Base-by-base conservation (phyloP, 2,888 invertebrate species). In the Drosophila leonis region DNA sequence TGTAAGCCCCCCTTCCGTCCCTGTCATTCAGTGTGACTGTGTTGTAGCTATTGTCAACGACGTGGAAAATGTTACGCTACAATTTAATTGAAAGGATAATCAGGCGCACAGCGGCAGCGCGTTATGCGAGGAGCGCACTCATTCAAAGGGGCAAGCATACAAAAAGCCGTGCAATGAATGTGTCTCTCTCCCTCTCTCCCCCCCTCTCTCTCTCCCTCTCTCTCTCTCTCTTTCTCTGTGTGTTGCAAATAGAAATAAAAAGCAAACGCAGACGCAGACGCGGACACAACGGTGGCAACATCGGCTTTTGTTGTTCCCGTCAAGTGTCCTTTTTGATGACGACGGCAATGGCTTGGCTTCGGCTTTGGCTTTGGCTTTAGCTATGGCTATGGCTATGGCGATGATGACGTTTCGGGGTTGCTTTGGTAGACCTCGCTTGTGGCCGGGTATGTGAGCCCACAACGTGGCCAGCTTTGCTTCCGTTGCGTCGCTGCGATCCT, bases 371-470 rank as follows among this genome's bases (percentile, higher is more conserved):
- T 27, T 18, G 33, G 52, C 15, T 52, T 6, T 54, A 18, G 37
- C 39, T 55, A 39, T 12, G 31, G 41, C 31, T 37, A 27, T 18
- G 44, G 35, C 44, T 41, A 27, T 27, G 44, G 48, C n/a, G 51
- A 63, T 56, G 70, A 65, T 68, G 80, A 71, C 63, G 80, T 76
- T 82, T 75, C 85, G 84, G 91, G 91, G 91, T 91, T 90, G 91
- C 90, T 87, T 79, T 78, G 91, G 91, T 91, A 89, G 91, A 91
- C 91, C 90, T 90, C 88, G 85, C 83, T 91, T 91, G 91, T 90
- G 91, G 91, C 90, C 91, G 84, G 83, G 80, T 77, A 80, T 82
- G 81, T 89, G 80, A 83, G 91, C 90, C 90, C 91, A 86, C 91
- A 91, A 89, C 82, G 90, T 75, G 88, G 84, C 80, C 79, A 63